Evolutionary conservation across 2,113 vertebrate genomes (phyloP).

Genomic region (Irena cyanogastra): DNA sequence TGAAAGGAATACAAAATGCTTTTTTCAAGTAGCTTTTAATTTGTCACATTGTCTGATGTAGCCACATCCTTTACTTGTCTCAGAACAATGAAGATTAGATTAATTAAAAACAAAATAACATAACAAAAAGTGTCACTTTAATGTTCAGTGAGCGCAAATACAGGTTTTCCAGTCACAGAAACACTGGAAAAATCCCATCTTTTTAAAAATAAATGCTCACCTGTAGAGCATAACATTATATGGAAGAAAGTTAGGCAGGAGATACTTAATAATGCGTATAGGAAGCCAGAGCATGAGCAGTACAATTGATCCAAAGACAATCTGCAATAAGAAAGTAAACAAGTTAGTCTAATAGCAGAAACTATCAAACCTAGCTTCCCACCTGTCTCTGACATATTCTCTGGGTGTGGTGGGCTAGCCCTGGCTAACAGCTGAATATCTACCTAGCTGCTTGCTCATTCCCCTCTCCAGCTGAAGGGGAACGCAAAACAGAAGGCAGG

Average conservation of each 20-base stretch:
- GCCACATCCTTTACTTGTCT: not conserved
- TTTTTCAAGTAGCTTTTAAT: not conserved
- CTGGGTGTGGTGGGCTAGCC: not conserved
- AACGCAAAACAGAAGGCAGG: not conserved
- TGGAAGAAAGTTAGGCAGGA: conserved; percentile 89
- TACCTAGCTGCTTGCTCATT: accelerated
- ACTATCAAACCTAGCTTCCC: not conserved
- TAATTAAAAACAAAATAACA: not conserved
- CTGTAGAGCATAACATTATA: conserved; percentile 99
- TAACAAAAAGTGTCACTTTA: not conserved
- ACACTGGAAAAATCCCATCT: not conserved
- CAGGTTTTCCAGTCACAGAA: not conserved
- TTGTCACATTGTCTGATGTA: not conserved
- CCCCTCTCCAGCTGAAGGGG: not conserved
- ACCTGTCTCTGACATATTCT: not conserved
- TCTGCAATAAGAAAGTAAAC: conserved; percentile 68
- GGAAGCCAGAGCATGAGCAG: conserved; percentile 98
- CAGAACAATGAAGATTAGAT: not conserved
- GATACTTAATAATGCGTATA: conserved; percentile 89
- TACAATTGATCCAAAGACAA: conserved; percentile 96
- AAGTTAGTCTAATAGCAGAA: not conserved
- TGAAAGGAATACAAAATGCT: not conserved
- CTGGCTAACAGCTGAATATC: not conserved
- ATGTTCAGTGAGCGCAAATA: not conserved
- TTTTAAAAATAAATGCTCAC: conserved; percentile 64